phyloP scores from a whole-genome alignment of 2,888 invertebrate species.

The Macrophya annulata region DNA sequence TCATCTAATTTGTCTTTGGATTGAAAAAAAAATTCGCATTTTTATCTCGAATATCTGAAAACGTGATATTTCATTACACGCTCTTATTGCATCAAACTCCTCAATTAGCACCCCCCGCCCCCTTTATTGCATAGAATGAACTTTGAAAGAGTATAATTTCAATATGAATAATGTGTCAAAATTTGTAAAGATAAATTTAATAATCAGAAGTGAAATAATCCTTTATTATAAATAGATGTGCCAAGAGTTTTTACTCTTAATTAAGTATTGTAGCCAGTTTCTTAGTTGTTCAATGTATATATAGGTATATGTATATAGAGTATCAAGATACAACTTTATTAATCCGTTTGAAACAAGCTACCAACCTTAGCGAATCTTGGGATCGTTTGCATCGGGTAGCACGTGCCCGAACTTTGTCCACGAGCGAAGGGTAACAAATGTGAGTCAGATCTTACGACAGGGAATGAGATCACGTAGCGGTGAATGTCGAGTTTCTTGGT shows the following conservation, averaged over 20 bases:
- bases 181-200: not conserved
- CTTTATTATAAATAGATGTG: not conserved
- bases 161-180: not conserved
- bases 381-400: constrained; percentile 49
- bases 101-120: no score
- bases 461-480: constrained; percentile 42
- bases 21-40: no score
- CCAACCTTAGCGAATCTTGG: not conserved
- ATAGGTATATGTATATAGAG: not conserved
- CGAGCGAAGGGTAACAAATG: constrained; percentile 42
- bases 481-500: constrained; percentile 14
- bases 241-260: not conserved
- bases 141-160: no score
- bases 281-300: constrained; percentile 14
- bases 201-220: not conserved
- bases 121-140: no score
- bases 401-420: constrained; percentile 39
- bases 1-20: not conserved
- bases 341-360: constrained; percentile 44
- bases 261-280: constrained; percentile 9
- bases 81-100: no score
- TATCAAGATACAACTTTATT: constrained; percentile 29
- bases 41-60: no score
- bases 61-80: no score
- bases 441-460: constrained; percentile 36